These are phyloP conservation scores for Merluccius polli DNA, from an alignment of 2,797 vertebrate species.

Conservation along the genomic window DNA sequence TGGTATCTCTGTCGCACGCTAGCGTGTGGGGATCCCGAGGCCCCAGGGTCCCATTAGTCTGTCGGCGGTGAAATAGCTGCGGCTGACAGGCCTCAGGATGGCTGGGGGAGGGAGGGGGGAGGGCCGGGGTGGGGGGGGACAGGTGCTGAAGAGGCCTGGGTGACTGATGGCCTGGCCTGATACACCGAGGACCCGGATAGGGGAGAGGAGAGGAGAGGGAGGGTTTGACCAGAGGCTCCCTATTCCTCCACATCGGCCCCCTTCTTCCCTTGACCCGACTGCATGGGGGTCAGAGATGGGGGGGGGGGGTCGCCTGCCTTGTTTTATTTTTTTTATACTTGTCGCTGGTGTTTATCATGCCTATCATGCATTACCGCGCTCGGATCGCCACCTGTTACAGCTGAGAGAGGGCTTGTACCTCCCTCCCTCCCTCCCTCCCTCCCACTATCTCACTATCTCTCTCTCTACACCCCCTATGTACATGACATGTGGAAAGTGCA, in stretches of 20 bases:
- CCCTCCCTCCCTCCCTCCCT: background rate
- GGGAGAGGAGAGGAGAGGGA: constrained; percentile 38
- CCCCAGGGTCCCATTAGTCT: constrained; percentile 54
- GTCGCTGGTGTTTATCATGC: constrained; percentile 8
- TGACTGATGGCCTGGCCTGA: constrained; percentile 63
- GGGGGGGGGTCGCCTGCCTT: too few relatives aligned
- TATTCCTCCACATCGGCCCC: constrained; percentile 47
- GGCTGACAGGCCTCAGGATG: constrained; percentile 65
- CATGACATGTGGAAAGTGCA: constrained; percentile 25
- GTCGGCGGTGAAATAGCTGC: constrained; percentile 54
- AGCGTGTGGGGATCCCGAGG: constrained; percentile 23
- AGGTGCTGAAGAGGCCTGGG: constrained; percentile 57
- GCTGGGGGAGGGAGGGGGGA: constrained; percentile 45
- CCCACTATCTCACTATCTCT: constrained; percentile 8
- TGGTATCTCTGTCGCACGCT: background rate
- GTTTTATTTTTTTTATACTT: too few relatives aligned
- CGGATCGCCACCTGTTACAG: constrained; percentile 52
- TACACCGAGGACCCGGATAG: constrained; percentile 25
- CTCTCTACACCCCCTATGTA: constrained; percentile 22
- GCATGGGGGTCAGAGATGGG: background rate
- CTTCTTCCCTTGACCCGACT: constrained; percentile 7
- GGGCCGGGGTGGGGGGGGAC: constrained; percentile 38
- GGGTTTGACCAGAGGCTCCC: constrained; percentile 34
- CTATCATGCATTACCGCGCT: too few relatives aligned
- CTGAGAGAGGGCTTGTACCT: background rate